phyloP scores from a whole-genome alignment of 2,797 vertebrate genomes.

The Cynopterus sphinx region DNA sequence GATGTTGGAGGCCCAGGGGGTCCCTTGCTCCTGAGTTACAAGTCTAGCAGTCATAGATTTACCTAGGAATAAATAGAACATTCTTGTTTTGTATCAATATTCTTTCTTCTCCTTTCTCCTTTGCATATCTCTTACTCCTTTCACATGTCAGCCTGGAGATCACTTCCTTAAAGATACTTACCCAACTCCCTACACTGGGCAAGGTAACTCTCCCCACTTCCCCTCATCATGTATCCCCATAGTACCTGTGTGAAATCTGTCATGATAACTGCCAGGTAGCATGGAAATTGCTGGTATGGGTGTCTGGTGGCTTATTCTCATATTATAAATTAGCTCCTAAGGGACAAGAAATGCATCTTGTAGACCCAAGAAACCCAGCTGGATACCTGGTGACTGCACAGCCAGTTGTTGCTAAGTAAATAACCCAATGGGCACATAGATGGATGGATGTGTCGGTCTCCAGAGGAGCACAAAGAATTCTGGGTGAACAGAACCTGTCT shows the following conservation, averaged over 20 bases:
- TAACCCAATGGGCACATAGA: background rate
- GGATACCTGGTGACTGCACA: background rate
- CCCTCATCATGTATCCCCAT: background rate
- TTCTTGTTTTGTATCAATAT: background rate
- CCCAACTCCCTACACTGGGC: background rate
- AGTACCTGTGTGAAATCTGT: background rate
- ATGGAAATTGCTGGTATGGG: background rate
- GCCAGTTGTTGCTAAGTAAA: background rate
- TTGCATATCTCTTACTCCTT: background rate
- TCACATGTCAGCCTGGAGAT: background rate
- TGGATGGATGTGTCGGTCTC: background rate
- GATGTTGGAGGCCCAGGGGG: background rate
- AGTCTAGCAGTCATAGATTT: background rate
- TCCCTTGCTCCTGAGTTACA: background rate
- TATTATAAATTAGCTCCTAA: background rate
- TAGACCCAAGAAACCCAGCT: background rate
- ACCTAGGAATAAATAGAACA: background rate
- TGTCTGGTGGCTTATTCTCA: background rate
- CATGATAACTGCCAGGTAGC: background rate
- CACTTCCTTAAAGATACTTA: background rate
- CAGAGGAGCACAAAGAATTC: background rate
- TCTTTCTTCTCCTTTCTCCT: background rate
- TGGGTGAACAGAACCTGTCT: background rate
- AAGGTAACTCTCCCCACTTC: background rate
- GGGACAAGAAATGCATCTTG: background rate